Conservation (phyloP, 2,113 vertebrate species). For the Eulemur macaco region DNA sequence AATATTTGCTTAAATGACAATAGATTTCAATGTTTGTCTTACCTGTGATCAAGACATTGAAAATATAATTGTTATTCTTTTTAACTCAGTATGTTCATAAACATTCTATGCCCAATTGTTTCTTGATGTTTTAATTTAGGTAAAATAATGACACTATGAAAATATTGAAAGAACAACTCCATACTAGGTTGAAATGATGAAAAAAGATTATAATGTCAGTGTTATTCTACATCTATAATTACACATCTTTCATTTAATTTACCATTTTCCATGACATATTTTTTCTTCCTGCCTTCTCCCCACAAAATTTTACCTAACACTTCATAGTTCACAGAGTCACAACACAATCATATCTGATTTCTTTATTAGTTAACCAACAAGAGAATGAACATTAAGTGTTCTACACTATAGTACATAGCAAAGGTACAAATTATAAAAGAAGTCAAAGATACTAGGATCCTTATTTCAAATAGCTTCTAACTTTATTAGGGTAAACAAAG, state of each 20-base stretch:
- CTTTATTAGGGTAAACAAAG: neutral
- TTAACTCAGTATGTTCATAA: neutral
- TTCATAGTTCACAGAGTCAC: neutral
- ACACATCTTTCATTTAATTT: neutral
- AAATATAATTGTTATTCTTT: neutral
- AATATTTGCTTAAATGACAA: neutral
- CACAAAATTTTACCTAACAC: neutral
- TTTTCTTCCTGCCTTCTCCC: neutral
- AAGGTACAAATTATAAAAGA: neutral
- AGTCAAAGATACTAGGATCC: neutral
- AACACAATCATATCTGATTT: neutral
- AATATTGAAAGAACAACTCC: neutral
- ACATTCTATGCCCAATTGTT: neutral
- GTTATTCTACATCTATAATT: neutral
- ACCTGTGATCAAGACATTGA: neutral
- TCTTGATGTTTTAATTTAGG: neutral
- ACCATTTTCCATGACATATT: neutral
- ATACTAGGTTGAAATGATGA: neutral
- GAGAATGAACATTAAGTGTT: neutral
- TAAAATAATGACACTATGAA: neutral
- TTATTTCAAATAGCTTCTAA: neutral
- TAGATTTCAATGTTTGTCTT: neutral
- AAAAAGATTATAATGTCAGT: neutral
- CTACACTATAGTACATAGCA: neutral
- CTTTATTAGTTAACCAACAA: neutral